Evolutionary conservation across 2,113 vertebrate genomes (phyloP).

Genomic region (Pycnonotus jocosus): DNA sequence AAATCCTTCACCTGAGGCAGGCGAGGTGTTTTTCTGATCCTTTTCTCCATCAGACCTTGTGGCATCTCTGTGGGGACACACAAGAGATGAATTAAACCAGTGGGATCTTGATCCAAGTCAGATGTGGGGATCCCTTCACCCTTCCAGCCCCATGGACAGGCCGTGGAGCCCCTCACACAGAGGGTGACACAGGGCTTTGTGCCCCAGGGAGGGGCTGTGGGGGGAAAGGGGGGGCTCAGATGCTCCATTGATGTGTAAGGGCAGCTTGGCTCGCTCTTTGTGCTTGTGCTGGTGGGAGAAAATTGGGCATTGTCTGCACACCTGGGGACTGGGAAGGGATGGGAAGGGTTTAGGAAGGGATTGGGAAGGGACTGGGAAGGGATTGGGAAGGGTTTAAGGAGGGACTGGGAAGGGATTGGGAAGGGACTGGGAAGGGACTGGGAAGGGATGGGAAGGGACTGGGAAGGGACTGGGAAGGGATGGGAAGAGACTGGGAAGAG

Average conservation of each 20-base stretch:
- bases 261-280: background rate
- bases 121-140: background rate
- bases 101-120: background rate
- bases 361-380: no score
- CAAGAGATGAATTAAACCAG: accelerated
- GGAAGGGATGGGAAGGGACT: no score
- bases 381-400: no score
- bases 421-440: no score
- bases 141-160: background rate
- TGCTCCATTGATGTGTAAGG: background rate
- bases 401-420: no score
- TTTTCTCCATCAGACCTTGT: background rate
- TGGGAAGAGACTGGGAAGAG: background rate
- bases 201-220: background rate
- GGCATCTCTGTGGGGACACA: background rate
- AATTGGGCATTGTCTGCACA: background rate
- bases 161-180: background rate
- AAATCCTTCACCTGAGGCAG: background rate
- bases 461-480: background rate
- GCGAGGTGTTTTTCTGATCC: background rate
- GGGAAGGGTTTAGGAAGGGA: no score
- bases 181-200: background rate
- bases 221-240: background rate
- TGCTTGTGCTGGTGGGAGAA: conserved; percentile 3
- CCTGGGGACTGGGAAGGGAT: background rate